Base-by-base conservation (phyloP, 2,797 vertebrate species). In the Cyprinella venusta region DNA sequence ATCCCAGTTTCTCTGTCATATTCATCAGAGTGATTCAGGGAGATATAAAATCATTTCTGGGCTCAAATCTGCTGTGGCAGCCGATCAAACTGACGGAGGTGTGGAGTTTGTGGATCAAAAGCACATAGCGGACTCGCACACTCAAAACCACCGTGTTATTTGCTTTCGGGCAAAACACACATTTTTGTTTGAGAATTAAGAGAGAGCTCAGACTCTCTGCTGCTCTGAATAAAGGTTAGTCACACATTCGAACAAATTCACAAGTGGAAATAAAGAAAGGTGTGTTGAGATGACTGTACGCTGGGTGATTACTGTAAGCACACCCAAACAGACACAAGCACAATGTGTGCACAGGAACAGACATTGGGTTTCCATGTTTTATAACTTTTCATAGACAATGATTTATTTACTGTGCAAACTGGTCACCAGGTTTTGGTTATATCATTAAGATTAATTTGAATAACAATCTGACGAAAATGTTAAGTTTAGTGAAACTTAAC, bases 141-240 rank as follows among this genome's bases (percentile, higher is more conserved):
- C 30, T 40, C 56, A 69, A 50, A 48, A 83, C 50, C 48, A 68
- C 24, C 2, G 21, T 76, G 81, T 70, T 77, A 83, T 83, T 83
- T 83, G 75, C 81, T 77, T 77, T 82, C 81, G 69, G 38, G 63
- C 72, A 77, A 76, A 80, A 85, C 79, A 85, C 79, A 81, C 79
- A 85, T 30, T 70, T 77, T 61, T 83, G 40, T 83, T 83, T 83
- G 81, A 77, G 81, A 83, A 82, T 77, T 83, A 83, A 77, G 38
- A 76, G 81, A 33, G 74, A 16, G 81, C 81, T 68, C 36, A 76
- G 71, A 76, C 36, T 75, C 69, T 81, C 69, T 3, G 59, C 54
- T 36, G 26, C 81, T 61, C 64, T 77, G 81, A 77, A 54, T 70
- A 77, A 83, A 83, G 81, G 64, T 77, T 83, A 83, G 74, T 77